Evolutionary conservation across 1,140 invertebrate species (phyloP), one percentile per base, ranked within the genome.

Genomic region (Zaprionus capensis): DNA sequence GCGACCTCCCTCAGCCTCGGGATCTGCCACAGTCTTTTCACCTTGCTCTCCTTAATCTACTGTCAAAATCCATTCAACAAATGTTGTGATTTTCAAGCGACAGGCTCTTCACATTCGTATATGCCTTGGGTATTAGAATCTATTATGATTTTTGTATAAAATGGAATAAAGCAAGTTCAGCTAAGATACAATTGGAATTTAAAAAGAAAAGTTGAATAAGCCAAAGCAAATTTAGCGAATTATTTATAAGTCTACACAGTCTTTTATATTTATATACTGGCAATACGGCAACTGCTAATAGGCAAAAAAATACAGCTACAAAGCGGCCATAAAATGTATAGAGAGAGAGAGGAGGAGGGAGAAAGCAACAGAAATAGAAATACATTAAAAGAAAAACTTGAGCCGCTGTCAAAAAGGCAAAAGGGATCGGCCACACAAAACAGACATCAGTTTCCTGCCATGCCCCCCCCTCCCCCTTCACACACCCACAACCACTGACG

Each of bases 321-420:
- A 44, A 44, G n/a, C n/a, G 41, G n/a, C 0, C 15, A 44, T n/a
- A 14, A 53, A 36, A 63, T 51, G 28, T 14, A 9, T 22, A 36
- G 2, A 11, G 17, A n/a, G 17, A 61, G 9, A 14, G 6, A 38
- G 17, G n/a, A 56, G 22, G 12, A 61, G 36, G 34, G 36, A 38
- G 17, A 53, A 53, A 44, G 5, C 28, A 66, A 57, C 26, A 36
- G 67, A 77, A 64, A 76, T 57, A 46, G 61, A 74, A 78, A 64
- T 41, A 70, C 38, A 74, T 70, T 63, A 70, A 70, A 74, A 70
- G 57, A 74, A 70, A 74, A 70, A 24, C 61, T 58, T 75, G 49
- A 75, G 53, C 22, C 51, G 31, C 76, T 75, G 71, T 67, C 65
- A 70, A 75, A 77, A 75, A 74, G 75, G 65, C 71, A 66, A 69